Evolutionary conservation across 2,888 invertebrate genomes (phyloP).

Genomic region (Drosophila macrospina): DNA sequence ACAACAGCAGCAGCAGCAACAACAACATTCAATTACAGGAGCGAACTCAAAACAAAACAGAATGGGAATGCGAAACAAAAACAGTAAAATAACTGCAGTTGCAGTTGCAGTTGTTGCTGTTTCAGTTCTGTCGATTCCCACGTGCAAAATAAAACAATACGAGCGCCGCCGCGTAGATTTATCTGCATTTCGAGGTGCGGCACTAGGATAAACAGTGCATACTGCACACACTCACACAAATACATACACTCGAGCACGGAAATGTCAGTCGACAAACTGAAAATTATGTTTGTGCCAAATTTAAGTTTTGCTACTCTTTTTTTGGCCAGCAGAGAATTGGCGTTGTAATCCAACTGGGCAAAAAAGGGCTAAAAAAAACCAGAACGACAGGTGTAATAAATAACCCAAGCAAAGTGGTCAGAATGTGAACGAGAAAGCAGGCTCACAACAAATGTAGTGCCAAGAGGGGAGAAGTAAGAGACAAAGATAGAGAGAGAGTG

Average conservation of each 20-base stretch:
- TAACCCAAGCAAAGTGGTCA: slow-evolving; percentile 66
- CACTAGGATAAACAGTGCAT: slow-evolving; percentile 54
- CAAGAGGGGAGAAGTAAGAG: slow-evolving; percentile 4
- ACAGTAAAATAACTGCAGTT: slow-evolving; percentile 52
- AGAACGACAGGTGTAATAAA: slow-evolving; percentile 80
- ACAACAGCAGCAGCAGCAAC: slow-evolving; percentile 31
- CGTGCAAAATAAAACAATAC: slow-evolving; percentile 78
- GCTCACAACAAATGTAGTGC: slow-evolving; percentile 12
- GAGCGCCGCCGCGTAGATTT: slow-evolving; percentile 67
- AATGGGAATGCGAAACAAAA: slow-evolving; percentile 26
- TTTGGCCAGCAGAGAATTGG: slow-evolving; percentile 52
- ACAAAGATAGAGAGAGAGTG: not conserved
- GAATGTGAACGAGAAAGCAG: slow-evolving; percentile 32
- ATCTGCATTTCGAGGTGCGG: slow-evolving; percentile 66
- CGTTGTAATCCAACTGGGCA: slow-evolving; percentile 51
- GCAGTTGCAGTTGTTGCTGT: slow-evolving; percentile 36
- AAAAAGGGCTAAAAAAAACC: slow-evolving; percentile 39
- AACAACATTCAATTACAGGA: slow-evolving; percentile 58
- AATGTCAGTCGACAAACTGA: slow-evolving; percentile 79
- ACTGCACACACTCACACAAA: slow-evolving; percentile 27
- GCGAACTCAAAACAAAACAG: slow-evolving; percentile 40
- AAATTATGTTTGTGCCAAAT: slow-evolving; percentile 81
- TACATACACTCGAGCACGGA: slow-evolving; percentile 44
- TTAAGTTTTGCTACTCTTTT: slow-evolving; percentile 58
- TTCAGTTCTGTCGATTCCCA: slow-evolving; percentile 63